Evolutionary conservation across 1,140 invertebrate species (phyloP).

Genomic region (Drosophila mojavensis): DNA sequence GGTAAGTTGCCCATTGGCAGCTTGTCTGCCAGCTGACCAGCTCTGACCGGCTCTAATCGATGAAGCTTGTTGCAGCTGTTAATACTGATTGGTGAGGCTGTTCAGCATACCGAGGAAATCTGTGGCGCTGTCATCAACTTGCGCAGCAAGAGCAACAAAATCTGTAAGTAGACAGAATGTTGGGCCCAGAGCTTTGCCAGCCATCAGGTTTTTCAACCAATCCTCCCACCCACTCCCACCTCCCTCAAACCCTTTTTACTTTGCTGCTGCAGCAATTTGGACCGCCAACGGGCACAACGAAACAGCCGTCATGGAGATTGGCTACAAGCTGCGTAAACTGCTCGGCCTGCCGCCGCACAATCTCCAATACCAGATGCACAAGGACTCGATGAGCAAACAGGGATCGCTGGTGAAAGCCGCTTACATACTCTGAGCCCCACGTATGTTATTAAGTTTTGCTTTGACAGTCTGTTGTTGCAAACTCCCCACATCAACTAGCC

Average conservation of each 20-base stretch:
- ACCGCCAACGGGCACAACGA: slow-evolving; percentile 92
- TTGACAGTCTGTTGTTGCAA: slow-evolving; percentile 10
- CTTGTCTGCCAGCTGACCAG: not conserved
- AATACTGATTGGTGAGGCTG: slow-evolving; percentile 98
- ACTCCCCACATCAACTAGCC: not conserved
- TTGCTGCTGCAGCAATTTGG: slow-evolving; percentile 89
- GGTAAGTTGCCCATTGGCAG: slow-evolving; percentile 86
- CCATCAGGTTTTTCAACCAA: not conserved
- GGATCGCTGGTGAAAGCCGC: slow-evolving; percentile 93
- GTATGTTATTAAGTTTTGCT: slow-evolving; percentile 10
- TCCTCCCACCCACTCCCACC: not conserved
- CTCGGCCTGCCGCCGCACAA: slow-evolving; percentile 85
- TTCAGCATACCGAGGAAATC: slow-evolving; percentile 95
- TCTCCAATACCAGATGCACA: slow-evolving; percentile 93
- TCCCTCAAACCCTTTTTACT: not conserved
- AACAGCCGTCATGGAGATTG: slow-evolving; percentile 92
- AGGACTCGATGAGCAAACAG: slow-evolving; percentile 93
- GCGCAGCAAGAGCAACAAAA: slow-evolving; percentile 95
- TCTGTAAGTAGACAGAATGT: slow-evolving; percentile 83
- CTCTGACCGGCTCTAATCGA: slow-evolving; percentile 19
- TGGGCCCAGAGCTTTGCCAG: not conserved
- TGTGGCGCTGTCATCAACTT: slow-evolving; percentile 98
- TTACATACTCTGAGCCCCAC: slow-evolving; percentile 88
- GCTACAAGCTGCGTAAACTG: slow-evolving; percentile 93
- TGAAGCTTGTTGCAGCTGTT: slow-evolving; percentile 86